Evolutionary conservation across 2,888 invertebrate species (phyloP), one percentile per base, ranked within the genome.

Genomic region (Laothoe populi): DNA sequence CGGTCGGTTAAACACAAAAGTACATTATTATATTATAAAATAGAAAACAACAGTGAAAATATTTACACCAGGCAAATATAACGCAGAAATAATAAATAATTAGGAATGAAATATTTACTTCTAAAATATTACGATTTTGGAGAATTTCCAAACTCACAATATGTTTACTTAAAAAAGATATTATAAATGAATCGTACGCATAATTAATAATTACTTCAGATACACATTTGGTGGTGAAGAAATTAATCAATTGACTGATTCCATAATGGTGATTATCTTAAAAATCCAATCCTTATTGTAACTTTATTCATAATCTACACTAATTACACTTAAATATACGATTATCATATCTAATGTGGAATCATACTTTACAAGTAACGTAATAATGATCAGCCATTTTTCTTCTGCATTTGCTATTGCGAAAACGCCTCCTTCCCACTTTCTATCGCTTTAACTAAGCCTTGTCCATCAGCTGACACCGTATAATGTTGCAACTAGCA

Each of bases 381-480:
- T 59, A 57, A 53, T 40, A 70, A 66, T 42, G 63, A 64, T 63
- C 61, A 64, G 59, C 67, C 31, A 19, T 75, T 79, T 79, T 75
- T 78, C 66, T 67, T 64, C 67, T 71, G 68, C 75, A 75, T 72
- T n/a, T 73, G 69, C 70, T 53, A 53, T 19, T 35, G 53, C 31
- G 35, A 53, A 53, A 53, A 35, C 53, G 65, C 53, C 57, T 60
- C 70, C 70, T 80, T 81, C 74, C 79, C 69, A 68, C 81, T 81
- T 81, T 78, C 81, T 77, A 78, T 59, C 60, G 44, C 40, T 63
- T 38, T 60, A 35, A 59, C 53, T 63, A 64, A 67, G 67, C 59
- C 67, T 66, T 64, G 58, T 59, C 53, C 53, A 35, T 53, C 53
- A 53, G 21, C 35, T 31, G 31, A 16, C 49, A 35, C 24, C 31